Percentiles rank a stretch among this genome's conserved stretches.
These are phyloP conservation scores for Nomada flava DNA, from an alignment of 2,888 invertebrate species.

Conservation along the genomic window DNA sequence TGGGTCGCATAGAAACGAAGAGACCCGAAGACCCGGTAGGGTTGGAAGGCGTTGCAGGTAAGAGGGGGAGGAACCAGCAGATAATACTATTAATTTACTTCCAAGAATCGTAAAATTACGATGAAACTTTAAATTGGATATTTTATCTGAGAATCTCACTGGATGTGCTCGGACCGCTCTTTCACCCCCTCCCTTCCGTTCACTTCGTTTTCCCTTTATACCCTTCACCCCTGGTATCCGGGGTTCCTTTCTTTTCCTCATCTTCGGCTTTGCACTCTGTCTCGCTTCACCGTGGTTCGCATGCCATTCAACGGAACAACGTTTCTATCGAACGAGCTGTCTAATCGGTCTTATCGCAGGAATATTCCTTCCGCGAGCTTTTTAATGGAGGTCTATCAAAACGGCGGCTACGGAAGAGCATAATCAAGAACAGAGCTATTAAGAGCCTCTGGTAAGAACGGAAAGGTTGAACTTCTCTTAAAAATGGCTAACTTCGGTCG, in stretches of 20 bases:
- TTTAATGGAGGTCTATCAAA: conserved; percentile 56
- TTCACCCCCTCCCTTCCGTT: conserved; percentile 28
- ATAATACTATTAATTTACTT: conserved; percentile 83
- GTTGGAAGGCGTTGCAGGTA: conserved; percentile 25
- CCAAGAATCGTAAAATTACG: conserved; percentile 83
- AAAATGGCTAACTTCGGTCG: too few species aligned
- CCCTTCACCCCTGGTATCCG: not conserved
- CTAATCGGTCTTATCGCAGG: conserved; percentile 65
- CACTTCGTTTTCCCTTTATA: conserved; percentile 45
- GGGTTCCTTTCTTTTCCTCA: conserved; percentile 23
- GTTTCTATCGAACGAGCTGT: conserved; percentile 67
- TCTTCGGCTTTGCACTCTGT: conserved; percentile 22
- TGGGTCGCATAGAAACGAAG: conserved; percentile 32
- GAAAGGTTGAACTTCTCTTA: not conserved
- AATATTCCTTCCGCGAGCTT: conserved; percentile 58
- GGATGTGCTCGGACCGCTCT: conserved; percentile 56
- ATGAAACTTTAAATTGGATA: conserved; percentile 82
- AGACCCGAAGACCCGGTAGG: conserved; percentile 21
- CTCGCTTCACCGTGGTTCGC: conserved; percentile 32
- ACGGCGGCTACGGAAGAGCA: conserved; percentile 29
- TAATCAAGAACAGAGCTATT: conserved; percentile 45
- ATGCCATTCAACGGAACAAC: conserved; percentile 68
- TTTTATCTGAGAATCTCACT: conserved; percentile 78
- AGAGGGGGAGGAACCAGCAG: conserved; percentile 62
- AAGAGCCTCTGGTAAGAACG: not conserved